Percentiles rank a stretch among this genome's conserved stretches.
Evolutionary conservation across 2,797 vertebrate species (phyloP).

Genomic region (Melopsittacus undulatus): DNA sequence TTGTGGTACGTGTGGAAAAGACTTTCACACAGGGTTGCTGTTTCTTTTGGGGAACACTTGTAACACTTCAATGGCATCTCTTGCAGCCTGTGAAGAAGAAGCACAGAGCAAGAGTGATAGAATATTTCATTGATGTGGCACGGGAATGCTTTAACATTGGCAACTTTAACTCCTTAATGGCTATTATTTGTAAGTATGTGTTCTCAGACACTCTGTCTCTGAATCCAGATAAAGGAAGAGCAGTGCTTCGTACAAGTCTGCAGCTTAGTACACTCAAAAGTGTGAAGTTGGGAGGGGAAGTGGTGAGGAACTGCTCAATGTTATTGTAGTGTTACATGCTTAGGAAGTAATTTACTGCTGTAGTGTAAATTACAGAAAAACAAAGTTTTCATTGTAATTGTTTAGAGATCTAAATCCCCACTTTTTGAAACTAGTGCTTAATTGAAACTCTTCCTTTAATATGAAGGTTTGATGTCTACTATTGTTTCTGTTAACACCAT

Average conservation of each 20-base stretch:
- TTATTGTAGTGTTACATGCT: not conserved
- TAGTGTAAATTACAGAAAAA: not conserved
- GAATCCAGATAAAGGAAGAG: not conserved
- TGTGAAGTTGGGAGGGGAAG: not conserved
- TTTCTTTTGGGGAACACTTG: not conserved
- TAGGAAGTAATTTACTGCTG: not conserved
- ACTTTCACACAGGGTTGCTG: not conserved
- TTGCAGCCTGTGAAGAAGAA: constrained; percentile 92
- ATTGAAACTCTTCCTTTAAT: not conserved
- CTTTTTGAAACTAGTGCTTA: not conserved
- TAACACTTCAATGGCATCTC: not conserved
- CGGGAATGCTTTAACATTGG: constrained; percentile 96
- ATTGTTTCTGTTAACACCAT: rapidly evolving
- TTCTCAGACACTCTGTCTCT: not conserved
- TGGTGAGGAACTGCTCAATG: not conserved
- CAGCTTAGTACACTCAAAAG: not conserved
- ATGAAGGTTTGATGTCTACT: not conserved
- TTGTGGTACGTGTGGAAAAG: not conserved
- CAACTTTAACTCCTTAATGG: constrained; percentile 98
- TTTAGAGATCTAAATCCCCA: not conserved
- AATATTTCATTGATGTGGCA: constrained; percentile 95
- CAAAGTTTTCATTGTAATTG: not conserved
- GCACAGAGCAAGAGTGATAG: constrained; percentile 89
- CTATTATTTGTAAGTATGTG: constrained; percentile 91
- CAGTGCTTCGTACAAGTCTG: not conserved